Evolutionary conservation across 2,888 invertebrate genomes (phyloP).

Genomic region (Vanessa cardui): DNA sequence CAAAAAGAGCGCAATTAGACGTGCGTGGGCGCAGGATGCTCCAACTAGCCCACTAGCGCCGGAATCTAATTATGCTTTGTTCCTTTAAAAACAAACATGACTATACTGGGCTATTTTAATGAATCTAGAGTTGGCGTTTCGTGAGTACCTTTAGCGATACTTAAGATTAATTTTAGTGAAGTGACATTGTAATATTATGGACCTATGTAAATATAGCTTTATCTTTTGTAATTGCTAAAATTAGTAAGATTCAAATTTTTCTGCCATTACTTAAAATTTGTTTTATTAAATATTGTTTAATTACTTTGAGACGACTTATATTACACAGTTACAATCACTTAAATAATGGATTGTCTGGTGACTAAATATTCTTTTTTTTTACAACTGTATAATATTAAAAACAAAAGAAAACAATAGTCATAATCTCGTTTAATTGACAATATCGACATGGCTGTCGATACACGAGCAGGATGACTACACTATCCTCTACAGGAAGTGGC

Average conservation of each 20-base stretch:
- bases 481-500: slow-evolving; percentile 66
- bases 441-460: slow-evolving; percentile 46
- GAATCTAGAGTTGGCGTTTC: slow-evolving; percentile 14
- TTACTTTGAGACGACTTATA: no score
- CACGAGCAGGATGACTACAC: slow-evolving; percentile 41
- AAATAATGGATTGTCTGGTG: no score
- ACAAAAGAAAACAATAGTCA: slow-evolving; percentile 12
- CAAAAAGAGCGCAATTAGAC: slow-evolving; percentile 78
- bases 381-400: background rate
- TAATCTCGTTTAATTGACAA: slow-evolving; percentile 28
- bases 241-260: background rate
- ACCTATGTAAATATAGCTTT: background rate
- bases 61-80: slow-evolving; percentile 55
- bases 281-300: no score
- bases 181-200: background rate
- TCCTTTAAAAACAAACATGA: slow-evolving; percentile 47
- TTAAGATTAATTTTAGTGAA: background rate
- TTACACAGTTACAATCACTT: no score
- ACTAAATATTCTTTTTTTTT: no score
- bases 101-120: slow-evolving; percentile 17
- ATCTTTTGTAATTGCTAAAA: no score
- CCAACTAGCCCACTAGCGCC: slow-evolving; percentile 54
- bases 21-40: slow-evolving; percentile 73
- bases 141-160: background rate
- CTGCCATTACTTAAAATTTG: background rate